phyloP scores from a whole-genome alignment of 2,113 vertebrate species.

The Toxotes chatareus region DNA sequence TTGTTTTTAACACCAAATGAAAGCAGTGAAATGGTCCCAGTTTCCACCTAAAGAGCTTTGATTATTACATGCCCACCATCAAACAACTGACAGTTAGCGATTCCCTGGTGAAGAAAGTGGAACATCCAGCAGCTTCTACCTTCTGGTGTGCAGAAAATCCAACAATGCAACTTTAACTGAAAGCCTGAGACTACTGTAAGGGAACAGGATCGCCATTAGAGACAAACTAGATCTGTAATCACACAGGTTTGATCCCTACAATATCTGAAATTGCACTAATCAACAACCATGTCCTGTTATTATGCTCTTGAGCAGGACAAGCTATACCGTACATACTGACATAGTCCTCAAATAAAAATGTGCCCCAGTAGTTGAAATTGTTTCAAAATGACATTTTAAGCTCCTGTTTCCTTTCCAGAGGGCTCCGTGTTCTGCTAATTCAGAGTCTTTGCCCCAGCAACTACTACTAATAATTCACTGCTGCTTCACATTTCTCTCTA shows the following conservation, averaged over 20 bases:
- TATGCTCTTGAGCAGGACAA: background rate
- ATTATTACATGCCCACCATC: too few relatives aligned
- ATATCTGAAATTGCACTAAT: background rate
- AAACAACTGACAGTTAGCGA: too few relatives aligned
- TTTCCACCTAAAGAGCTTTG: too few relatives aligned
- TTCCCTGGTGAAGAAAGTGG: too few relatives aligned
- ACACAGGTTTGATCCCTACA: slow-evolving; percentile 5
- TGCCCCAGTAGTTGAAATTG: background rate
- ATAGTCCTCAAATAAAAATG: slow-evolving; percentile 14
- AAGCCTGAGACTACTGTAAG: background rate
- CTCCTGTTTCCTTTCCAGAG: slow-evolving; percentile 29
- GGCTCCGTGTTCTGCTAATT: slow-evolving; percentile 50
- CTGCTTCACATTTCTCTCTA: slow-evolving; percentile 43
- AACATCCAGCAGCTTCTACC: too few relatives aligned
- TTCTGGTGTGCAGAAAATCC: too few relatives aligned
- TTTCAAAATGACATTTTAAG: slow-evolving; percentile 29
- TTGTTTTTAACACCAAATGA: background rate
- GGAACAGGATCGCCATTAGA: background rate
- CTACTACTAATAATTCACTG: slow-evolving; percentile 51
- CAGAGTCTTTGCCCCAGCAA: slow-evolving; percentile 13
- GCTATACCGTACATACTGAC: background rate
- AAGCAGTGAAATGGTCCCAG: background rate
- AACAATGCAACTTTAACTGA: too few relatives aligned
- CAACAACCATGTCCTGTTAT: background rate
- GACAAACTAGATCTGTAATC: background rate